Evolutionary conservation across 2,888 invertebrate genomes (phyloP).

Genomic region (Lysandra bellargus): DNA sequence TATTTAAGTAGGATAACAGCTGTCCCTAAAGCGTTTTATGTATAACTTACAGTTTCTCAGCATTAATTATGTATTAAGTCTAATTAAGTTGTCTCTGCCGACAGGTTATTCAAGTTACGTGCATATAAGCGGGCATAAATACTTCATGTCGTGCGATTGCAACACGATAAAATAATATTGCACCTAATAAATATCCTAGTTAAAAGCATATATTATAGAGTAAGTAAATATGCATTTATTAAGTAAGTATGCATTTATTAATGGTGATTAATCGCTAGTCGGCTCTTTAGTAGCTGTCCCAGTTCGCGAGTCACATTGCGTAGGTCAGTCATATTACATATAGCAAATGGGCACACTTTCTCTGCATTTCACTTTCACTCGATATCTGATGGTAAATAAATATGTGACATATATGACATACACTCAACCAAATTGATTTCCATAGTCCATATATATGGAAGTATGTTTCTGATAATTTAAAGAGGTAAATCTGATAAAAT

Average conservation of each 20-base stretch:
- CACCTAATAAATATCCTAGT: neutral
- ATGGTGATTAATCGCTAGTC: constrained; percentile 33
- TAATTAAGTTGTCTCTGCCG: neutral
- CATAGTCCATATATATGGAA: neutral
- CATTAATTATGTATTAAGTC: neutral
- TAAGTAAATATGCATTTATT: neutral
- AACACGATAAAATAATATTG: constrained; percentile 8
- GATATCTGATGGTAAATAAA: constrained; percentile 27
- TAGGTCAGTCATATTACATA: constrained; percentile 62
- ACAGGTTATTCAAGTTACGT: neutral
- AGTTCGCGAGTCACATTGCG: constrained; percentile 65
- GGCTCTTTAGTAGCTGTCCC: constrained; percentile 52
- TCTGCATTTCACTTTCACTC: constrained; percentile 62
- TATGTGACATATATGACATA: neutral
- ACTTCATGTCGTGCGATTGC: neutral
- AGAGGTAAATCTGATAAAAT: constrained; percentile 16
- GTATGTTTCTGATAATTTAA: constrained; percentile 15
- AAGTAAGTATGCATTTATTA: constrained; percentile 1
- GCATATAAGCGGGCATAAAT: neutral
- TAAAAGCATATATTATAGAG: neutral
- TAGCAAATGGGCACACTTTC: constrained; percentile 60
- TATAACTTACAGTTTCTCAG: neutral
- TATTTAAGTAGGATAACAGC: too few species aligned
- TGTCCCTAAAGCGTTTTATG: too few species aligned
- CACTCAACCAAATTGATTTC: constrained; percentile 30